These are phyloP conservation scores for Columba livia DNA, from an alignment of 2,113 vertebrate species.

Conservation along the genomic window DNA sequence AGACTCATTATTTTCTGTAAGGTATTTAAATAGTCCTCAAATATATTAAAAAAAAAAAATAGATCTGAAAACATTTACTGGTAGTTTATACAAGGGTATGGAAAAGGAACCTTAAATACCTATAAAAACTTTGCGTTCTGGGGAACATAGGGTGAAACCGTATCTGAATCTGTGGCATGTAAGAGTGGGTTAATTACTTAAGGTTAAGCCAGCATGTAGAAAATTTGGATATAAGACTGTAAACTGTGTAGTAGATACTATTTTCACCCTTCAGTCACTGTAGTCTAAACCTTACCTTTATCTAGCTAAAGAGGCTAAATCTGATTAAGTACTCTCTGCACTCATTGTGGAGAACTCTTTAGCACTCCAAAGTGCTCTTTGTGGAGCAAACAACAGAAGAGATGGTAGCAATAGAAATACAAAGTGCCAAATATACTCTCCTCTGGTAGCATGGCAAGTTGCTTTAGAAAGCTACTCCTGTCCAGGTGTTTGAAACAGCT, in stretches of 20 bases:
- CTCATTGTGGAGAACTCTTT: not conserved
- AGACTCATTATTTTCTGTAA: not conserved
- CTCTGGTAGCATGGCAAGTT: not conserved
- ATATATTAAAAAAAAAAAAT: not conserved
- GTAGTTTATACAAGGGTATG: not conserved
- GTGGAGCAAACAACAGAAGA: not conserved
- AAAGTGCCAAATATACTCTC: not conserved
- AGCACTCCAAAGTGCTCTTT: not conserved
- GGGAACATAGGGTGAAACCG: not conserved
- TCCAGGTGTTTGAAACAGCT: not conserved
- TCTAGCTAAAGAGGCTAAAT: conserved; percentile 35
- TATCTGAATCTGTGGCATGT: not conserved
- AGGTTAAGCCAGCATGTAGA: not conserved
- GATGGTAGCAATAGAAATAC: not conserved
- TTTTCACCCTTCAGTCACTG: conserved; percentile 17
- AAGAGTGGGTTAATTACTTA: not conserved
- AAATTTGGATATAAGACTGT: not conserved
- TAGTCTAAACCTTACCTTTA: conserved; percentile 32
- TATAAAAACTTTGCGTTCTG: not conserved
- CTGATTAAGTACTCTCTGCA: conserved; percentile 17
- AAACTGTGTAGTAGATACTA: not conserved
- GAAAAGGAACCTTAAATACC: not conserved
- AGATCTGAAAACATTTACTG: not conserved
- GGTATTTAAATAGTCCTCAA: not conserved
- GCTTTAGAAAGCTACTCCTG: not conserved